A percentile compares a stretch with the other conserved stretches of the same genome.
phyloP scores from a whole-genome alignment of 2,113 vertebrate species.

The Nibea albiflora region DNA sequence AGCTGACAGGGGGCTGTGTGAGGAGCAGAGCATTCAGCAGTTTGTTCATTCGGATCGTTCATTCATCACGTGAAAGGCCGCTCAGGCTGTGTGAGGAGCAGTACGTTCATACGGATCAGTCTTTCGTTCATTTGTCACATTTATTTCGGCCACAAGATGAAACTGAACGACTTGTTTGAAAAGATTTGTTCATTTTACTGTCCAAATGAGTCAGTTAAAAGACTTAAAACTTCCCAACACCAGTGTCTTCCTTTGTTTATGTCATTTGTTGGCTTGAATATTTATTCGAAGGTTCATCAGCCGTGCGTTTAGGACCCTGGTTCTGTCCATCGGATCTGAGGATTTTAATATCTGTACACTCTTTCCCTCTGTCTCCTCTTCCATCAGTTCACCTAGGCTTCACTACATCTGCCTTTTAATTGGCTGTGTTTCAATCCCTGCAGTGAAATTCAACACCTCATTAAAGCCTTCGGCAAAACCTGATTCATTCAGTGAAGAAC shows the following conservation, averaged over 20 bases:
- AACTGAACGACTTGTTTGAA: too few relatives aligned
- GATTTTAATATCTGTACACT: slow-evolving; percentile 39
- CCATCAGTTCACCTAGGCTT: slow-evolving; percentile 51
- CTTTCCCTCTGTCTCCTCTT: slow-evolving; percentile 27
- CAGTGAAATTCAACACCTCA: slow-evolving; percentile 76
- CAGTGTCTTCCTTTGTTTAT: background rate
- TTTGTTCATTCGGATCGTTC: too few relatives aligned
- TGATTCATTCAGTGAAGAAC: slow-evolving; percentile 68
- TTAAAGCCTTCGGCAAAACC: slow-evolving; percentile 68
- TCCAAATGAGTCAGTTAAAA: too few relatives aligned
- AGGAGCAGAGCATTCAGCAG: too few relatives aligned
- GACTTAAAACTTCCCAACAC: too few relatives aligned
- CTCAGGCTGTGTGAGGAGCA: too few relatives aligned
- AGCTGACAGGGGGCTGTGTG: too few relatives aligned
- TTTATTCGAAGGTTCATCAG: slow-evolving; percentile 2
- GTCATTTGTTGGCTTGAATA: background rate
- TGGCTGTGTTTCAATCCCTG: slow-evolving; percentile 65
- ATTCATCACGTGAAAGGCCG: too few relatives aligned
- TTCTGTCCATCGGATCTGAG: slow-evolving; percentile 32
- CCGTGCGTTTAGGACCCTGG: slow-evolving; percentile 11
- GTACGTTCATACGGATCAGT: too few relatives aligned
- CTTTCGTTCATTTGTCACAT: too few relatives aligned
- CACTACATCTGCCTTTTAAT: slow-evolving; percentile 71
- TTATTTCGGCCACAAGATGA: too few relatives aligned
- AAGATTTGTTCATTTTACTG: too few relatives aligned